A percentile compares a stretch with the other conserved stretches of the same genome.
Evolutionary conservation across 2,888 invertebrate species (phyloP).

Genomic region (Odontomyia ornata): DNA sequence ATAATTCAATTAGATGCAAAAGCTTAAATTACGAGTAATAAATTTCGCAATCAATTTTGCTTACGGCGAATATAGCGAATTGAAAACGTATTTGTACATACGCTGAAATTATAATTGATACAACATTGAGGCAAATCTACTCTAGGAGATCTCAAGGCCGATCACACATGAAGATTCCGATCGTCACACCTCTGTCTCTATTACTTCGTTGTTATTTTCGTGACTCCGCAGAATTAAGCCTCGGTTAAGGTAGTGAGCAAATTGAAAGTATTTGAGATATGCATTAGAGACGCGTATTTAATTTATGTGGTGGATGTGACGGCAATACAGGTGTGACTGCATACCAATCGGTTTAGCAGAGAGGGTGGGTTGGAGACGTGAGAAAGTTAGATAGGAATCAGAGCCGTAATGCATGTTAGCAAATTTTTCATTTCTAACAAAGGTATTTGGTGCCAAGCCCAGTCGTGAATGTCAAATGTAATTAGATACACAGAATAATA

Average conservation of each 20-base stretch:
- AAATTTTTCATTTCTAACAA: neutral
- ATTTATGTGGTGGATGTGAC: neutral
- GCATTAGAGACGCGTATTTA: neutral
- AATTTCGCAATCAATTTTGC: too few relatives aligned
- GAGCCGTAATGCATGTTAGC: neutral
- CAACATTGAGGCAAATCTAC: constrained; percentile 16
- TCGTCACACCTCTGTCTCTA: constrained; percentile 1
- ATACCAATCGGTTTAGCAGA: neutral
- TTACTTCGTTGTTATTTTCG: neutral
- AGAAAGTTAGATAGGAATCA: neutral
- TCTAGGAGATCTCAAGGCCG: constrained; percentile 11
- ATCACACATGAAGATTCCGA: neutral
- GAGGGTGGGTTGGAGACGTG: neutral
- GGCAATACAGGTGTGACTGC: too few relatives aligned
- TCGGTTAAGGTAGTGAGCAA: neutral
- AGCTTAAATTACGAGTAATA: too few relatives aligned
- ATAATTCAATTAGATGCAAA: too few relatives aligned
- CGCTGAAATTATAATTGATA: constrained; percentile 6
- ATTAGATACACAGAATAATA: neutral
- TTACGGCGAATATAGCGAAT: too few relatives aligned
- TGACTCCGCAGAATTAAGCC: neutral
- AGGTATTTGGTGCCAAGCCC: constrained; percentile 21
- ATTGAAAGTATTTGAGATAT: neutral
- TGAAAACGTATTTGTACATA: neutral
- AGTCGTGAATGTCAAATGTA: constrained; percentile 13